Conservation (phyloP, 1,140 invertebrate species). For the Drosophila eugracilis region DNA sequence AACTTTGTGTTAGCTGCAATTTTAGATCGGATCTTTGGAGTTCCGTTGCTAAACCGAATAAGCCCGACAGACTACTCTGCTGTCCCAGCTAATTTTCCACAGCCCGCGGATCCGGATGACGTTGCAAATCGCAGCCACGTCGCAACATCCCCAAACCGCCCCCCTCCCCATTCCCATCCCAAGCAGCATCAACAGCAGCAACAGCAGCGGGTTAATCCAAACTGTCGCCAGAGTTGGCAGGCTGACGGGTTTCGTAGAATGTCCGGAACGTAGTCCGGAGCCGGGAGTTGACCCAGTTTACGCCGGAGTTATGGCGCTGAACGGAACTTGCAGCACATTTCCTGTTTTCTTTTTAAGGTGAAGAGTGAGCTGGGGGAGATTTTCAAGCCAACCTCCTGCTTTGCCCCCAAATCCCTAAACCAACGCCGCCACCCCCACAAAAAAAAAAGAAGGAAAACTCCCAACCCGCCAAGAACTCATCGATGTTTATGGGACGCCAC, state of each 20-base stretch:
- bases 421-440: too few relatives aligned
- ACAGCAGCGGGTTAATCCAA: constrained; percentile 50
- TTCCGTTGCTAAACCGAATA: neutral
- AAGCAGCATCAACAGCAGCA: too few relatives aligned
- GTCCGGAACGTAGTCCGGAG: neutral
- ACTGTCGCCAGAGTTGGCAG: constrained; percentile 27
- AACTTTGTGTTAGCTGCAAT: neutral
- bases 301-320: constrained; percentile 3
- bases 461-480: constrained; percentile 6
- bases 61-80: neutral
- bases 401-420: neutral
- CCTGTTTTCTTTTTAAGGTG: constrained; percentile 8
- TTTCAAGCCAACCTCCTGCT: too few relatives aligned
- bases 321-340: constrained; percentile 40
- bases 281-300: constrained; percentile 33
- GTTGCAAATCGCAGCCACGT: constrained; percentile 3
- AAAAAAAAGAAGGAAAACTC: neutral
- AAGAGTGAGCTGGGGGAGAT: neutral
- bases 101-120: constrained; percentile 8
- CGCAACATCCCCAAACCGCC: too few relatives aligned
- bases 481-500: constrained; percentile 61
- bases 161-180: too few relatives aligned
- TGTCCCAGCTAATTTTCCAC: constrained; percentile 1
- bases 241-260: too few relatives aligned
- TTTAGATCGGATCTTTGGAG: neutral